phyloP scores from a whole-genome alignment of 2,113 vertebrate genomes.

The Chitala chitala region DNA sequence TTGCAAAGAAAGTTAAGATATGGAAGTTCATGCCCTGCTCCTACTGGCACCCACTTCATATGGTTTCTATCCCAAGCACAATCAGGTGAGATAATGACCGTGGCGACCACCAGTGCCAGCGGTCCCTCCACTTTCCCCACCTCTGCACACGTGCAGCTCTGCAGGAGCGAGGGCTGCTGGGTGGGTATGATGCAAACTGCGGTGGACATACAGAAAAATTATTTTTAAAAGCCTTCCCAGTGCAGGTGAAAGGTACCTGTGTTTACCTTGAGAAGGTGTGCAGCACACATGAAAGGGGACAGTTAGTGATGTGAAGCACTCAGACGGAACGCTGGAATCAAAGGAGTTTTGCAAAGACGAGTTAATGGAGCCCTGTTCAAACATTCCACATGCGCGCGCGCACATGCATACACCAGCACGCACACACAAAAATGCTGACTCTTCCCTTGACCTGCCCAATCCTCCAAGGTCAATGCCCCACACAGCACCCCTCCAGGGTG shows the following conservation, averaged over 20 bases:
- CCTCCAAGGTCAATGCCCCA: background rate
- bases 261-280: background rate
- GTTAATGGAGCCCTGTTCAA: background rate
- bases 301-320: background rate
- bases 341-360: background rate
- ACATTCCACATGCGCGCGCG: background rate
- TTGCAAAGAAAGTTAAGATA: slow-evolving; percentile 29
- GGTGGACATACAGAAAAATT: too few species aligned
- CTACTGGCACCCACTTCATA: slow-evolving; percentile 41
- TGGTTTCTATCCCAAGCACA: slow-evolving; percentile 47
- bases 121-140: slow-evolving; percentile 34
- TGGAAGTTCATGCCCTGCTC: slow-evolving; percentile 34
- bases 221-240: too few species aligned
- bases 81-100: slow-evolving; percentile 50
- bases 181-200: too few species aligned
- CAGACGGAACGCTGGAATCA: background rate
- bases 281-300: background rate
- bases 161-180: slow-evolving; percentile 22
- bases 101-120: slow-evolving; percentile 37
- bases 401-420: too few species aligned
- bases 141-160: slow-evolving; percentile 30
- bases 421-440: background rate
- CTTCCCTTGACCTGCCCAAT: background rate
- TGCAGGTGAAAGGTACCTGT: background rate
- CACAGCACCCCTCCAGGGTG: background rate